Base-by-base conservation (phyloP, 2,888 invertebrate species). In the Sipha maydis region DNA sequence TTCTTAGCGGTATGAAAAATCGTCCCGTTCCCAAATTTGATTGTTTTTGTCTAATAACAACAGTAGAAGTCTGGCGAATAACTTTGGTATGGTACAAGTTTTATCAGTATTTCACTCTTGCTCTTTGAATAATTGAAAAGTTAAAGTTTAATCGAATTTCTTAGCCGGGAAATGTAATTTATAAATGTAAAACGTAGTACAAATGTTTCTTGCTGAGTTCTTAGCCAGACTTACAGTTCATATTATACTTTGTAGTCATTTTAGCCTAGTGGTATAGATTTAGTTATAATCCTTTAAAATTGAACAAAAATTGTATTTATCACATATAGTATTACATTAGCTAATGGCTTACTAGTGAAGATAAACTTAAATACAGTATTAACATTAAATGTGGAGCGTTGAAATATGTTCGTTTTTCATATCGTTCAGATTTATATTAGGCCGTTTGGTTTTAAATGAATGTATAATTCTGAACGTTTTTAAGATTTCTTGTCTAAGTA, bases 51-150 rank as follows among this genome's bases (percentile, higher is more conserved):
- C 38, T 73, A 61, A 71, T 41, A 78, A 71, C 34, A 67, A 56
- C 73, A 79, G 73, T 75, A 80, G 78, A 82, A 82, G 88, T 88
- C 88, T 88, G 88, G 82, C 88, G 48, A 88, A 88, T 82, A 88
- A 88, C 75, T 88, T 82, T 61, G 11, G 75, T 61, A 38, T 48
- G 82, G 31, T 67, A 56, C 21, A 79, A 86, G 56, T 80, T 80
- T 73, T 73, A 86, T 86, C 80, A 61, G 56, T 86, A 79, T 80
- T 80, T 67, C 75, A 75, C 69, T 88, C 80, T 75, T 73, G 71
- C 38, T 88, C 75, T 82, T 80, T 79, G 48, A 88, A 88, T 75
- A 88, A 88, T 88, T 82, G 75, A 82, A 88, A 88, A 82, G 84
- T 84, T 84, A 41, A 84, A 84, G 80, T 75, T 75, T 67, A 88